These are phyloP conservation scores for Isotomurus palustris DNA, from an alignment of 2,888 invertebrate species.

Conservation along the genomic window DNA sequence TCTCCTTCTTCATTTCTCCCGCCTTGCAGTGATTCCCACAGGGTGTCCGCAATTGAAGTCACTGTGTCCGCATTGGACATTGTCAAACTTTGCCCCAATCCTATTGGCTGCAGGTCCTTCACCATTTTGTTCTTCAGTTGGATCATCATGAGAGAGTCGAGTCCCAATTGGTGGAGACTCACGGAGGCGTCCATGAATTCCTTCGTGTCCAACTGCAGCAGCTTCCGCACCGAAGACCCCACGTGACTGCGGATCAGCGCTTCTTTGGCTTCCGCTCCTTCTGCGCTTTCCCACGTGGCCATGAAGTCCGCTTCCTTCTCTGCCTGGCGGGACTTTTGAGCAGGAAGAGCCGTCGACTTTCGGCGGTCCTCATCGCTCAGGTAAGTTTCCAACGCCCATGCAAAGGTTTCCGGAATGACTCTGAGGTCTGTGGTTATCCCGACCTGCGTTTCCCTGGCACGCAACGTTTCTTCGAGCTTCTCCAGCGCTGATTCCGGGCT, in stretches of 20 bases:
- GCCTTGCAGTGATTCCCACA: too few species aligned
- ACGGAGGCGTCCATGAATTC: constrained; percentile 31
- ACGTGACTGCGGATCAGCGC: constrained; percentile 18
- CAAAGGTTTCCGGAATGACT: constrained; percentile 14
- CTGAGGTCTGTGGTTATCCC: too few species aligned
- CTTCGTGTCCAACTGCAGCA: constrained; percentile 13
- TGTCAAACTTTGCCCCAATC: too few species aligned
- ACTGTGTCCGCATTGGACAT: too few species aligned
- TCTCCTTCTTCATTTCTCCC: too few species aligned
- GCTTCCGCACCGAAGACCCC: constrained; percentile 17
- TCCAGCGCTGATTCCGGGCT: too few species aligned
- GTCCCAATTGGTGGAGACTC: constrained; percentile 28
- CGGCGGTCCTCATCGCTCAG: constrained; percentile 22
- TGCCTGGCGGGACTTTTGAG: constrained; percentile 11
- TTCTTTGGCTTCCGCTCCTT: constrained; percentile 17
- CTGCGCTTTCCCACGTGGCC: constrained; percentile 24
- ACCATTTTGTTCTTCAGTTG: too few species aligned
- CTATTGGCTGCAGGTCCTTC: too few species aligned
- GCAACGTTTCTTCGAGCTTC: too few species aligned
- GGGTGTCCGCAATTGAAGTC: too few species aligned
- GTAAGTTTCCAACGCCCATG: constrained; percentile 21
- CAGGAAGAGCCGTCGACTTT: constrained; percentile 14
- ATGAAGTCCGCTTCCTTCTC: constrained; percentile 23
- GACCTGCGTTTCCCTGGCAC: too few species aligned
- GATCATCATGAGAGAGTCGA: constrained; percentile 32